Base-by-base conservation (phyloP, 2,888 invertebrate species). In the Drosophila niveifrons region DNA sequence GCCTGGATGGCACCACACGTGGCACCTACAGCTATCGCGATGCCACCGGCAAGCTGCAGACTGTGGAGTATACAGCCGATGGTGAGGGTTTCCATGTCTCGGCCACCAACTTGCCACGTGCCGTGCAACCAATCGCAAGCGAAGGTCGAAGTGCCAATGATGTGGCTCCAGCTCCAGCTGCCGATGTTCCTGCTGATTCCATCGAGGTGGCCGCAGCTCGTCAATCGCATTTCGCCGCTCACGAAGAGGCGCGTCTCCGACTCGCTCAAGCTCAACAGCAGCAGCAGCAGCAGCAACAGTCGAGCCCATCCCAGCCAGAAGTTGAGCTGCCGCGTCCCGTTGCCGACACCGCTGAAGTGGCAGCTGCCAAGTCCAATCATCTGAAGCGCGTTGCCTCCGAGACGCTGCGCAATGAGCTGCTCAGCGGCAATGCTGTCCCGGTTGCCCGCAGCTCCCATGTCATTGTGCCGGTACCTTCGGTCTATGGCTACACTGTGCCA, bases 21-120 rank as follows among this genome's bases (percentile, higher is more conserved):
- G 95, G 95, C 67, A 93, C 93, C 11, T 95, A 95, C 86, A 94
- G 94, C 75, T 95, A 95, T 90, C 89, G 94, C 7, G 95, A 95
- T 91, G 93, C 94, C 6, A 91, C 94, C 29, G 94, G 94, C 39
- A 92, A 94, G 75, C 79, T 94, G 1, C 95, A 95, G 89, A 93
- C 93, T 2, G 94, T 94, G 11, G 93, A 94, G 74, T 95, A 94
- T 85, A 93, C 93, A 9, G 93, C 94, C 51, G 95, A 95, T 87
- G 91, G 92, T 23, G 92, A 93, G 66, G 95, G 95, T n/a, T 95
- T 95, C 92, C 94, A 94, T 70, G 93, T 94, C 29, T 94, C 94
- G 1, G 94, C 94, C 61, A 94, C 94, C 29, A 95, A 95, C 86
- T 87, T 95, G 55, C 95, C 95, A 31, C 82, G 58, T 31, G 77